Conservation (phyloP, 2,888 invertebrate genomes). For the Hypsopygia costalis region DNA sequence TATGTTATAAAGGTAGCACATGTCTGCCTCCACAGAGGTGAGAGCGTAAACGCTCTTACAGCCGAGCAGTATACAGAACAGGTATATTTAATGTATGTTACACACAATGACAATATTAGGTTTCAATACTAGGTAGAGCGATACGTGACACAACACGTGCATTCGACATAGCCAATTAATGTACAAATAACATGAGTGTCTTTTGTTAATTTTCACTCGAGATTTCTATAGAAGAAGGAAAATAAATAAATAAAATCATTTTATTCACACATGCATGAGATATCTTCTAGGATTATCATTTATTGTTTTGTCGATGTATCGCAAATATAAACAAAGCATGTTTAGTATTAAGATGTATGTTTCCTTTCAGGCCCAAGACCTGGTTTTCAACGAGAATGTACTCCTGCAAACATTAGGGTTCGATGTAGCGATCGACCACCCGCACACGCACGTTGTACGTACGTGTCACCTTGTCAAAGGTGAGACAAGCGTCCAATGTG, state of each 20-base stretch:
- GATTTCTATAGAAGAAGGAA: no score
- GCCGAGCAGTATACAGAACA: conserved; percentile 87
- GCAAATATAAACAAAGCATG: no score
- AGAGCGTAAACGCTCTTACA: conserved; percentile 82
- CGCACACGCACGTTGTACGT: conserved; percentile 97
- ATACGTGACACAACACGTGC: no score
- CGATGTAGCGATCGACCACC: conserved; percentile 98
- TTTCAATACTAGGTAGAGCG: no score
- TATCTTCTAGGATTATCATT: no score
- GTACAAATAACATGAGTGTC: no score
- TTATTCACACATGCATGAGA: no score
- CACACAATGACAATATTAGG: no score
- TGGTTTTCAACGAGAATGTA: conserved; percentile 98
- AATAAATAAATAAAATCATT: no score
- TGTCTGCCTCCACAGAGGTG: conserved; percentile 89
- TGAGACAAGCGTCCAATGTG: conserved; percentile 65
- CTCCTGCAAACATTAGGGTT: conserved; percentile 98
- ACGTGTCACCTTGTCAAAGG: conserved; percentile 98
- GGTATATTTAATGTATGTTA: conserved; percentile 41
- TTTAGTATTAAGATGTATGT: background rate
- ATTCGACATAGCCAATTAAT: no score
- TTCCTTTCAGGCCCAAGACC: conserved; percentile 89
- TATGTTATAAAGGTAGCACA: conserved; percentile 97
- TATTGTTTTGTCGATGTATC: no score
- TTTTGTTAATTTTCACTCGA: no score